phyloP scores from a whole-genome alignment of 2,888 invertebrate genomes.

The Hyposoter didymator region DNA sequence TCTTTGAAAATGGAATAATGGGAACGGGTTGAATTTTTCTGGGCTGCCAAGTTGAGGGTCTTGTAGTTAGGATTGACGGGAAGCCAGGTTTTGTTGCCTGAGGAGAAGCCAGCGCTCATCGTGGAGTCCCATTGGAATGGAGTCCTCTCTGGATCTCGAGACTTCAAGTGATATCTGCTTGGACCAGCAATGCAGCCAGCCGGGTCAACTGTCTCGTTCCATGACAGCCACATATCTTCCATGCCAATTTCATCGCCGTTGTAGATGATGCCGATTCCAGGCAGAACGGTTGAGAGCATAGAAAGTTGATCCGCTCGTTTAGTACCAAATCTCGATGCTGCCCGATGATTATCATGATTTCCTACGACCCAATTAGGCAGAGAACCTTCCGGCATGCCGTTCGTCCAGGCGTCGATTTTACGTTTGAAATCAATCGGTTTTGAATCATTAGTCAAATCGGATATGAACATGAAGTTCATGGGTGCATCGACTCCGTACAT shows the following conservation, averaged over 20 bases:
- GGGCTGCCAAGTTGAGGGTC: conserved; percentile 86
- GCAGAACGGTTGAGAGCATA: conserved; percentile 87
- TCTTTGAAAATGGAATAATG: conserved; percentile 83
- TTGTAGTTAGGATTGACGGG: conserved; percentile 88
- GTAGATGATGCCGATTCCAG: conserved; percentile 88
- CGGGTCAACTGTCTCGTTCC: conserved; percentile 88
- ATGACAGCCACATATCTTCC: conserved; percentile 87
- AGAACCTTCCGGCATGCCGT: conserved; percentile 85
- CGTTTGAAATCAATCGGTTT: conserved; percentile 85
- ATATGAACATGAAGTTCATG: conserved; percentile 88
- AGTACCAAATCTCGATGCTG: conserved; percentile 84
- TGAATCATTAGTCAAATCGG: conserved; percentile 82
- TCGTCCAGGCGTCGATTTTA: conserved; percentile 86
- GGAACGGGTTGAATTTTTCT: conserved; percentile 85
- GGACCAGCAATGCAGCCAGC: conserved; percentile 88
- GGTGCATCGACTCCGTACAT: conserved; percentile 83
- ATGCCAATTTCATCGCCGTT: conserved; percentile 95
- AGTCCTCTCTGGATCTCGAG: conserved; percentile 84
- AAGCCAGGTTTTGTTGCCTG: conserved; percentile 87
- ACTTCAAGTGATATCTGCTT: conserved; percentile 85
- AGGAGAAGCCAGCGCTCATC: conserved; percentile 87
- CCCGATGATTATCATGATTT: conserved; percentile 85
- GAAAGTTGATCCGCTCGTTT: conserved; percentile 85
- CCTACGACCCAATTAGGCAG: conserved; percentile 91
- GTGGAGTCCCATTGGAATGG: conserved; percentile 88